Conservation (phyloP, 2,113 vertebrate genomes). For the Prionailurus viverrinus region DNA sequence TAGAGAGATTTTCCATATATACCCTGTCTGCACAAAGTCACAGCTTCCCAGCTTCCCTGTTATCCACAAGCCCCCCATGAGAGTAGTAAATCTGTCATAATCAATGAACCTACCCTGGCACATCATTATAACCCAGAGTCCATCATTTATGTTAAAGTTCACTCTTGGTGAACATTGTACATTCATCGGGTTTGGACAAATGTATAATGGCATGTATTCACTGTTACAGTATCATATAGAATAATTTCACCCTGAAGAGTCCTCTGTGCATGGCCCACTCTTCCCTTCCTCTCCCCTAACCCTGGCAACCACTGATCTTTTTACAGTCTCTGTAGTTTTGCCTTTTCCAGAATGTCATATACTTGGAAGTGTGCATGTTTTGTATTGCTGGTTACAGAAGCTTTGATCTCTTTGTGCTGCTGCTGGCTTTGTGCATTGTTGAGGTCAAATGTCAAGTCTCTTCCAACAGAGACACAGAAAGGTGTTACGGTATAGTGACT, state of each 20-base stretch:
- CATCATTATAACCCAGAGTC: not conserved
- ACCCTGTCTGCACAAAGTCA: not conserved
- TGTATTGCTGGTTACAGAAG: not conserved
- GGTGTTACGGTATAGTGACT: not conserved
- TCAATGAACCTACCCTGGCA: not conserved
- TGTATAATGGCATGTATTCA: not conserved
- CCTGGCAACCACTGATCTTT: not conserved
- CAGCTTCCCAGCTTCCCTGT: not conserved
- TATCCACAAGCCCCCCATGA: not conserved
- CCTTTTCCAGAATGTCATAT: not conserved
- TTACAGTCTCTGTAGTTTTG: not conserved
- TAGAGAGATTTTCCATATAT: not conserved
- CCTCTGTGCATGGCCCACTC: not conserved
- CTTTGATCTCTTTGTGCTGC: not conserved
- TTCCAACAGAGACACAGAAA: not conserved
- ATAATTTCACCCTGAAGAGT: not conserved
- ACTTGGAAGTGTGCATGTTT: not conserved
- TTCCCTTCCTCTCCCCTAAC: not conserved
- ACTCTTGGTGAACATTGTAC: not conserved
- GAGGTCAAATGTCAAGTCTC: not conserved
- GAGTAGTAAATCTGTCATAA: not conserved
- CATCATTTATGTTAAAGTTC: not conserved
- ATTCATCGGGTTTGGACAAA: not conserved
- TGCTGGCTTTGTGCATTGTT: not conserved
- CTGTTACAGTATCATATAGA: not conserved